phyloP scores from a whole-genome alignment of 2,797 vertebrate species.

The Sebastes minor region DNA sequence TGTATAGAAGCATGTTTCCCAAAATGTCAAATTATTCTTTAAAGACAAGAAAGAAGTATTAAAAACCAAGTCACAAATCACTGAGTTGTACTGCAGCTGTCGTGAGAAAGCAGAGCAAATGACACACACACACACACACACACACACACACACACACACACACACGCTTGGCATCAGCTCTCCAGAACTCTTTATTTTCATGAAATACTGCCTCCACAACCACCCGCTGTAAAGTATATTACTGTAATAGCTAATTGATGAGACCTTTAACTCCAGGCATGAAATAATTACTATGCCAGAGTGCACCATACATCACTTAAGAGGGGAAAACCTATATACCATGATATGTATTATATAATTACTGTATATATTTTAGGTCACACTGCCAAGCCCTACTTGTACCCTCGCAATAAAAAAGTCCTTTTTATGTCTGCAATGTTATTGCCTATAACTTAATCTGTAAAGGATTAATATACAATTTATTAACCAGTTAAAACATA shows the following conservation, averaged over 20 bases:
- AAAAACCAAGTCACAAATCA: conserved; percentile 12
- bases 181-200: conserved; percentile 13
- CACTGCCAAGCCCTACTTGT: not conserved
- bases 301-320: conserved; percentile 12
- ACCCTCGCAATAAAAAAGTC: conserved; percentile 2
- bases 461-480: conserved; percentile 1
- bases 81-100: conserved; percentile 14
- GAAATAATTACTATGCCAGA: conserved; percentile 17
- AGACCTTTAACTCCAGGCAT: conserved; percentile 25
- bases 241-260: conserved; percentile 23
- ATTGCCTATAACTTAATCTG: not conserved
- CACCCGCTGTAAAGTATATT: conserved; percentile 21
- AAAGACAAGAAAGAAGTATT: not conserved
- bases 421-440: not conserved
- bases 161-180: not conserved
- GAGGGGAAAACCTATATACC: not conserved
- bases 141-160: not conserved
- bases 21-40: not conserved
- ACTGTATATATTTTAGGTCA: conserved; percentile 15
- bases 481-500: conserved; percentile 17
- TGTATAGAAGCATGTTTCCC: not conserved
- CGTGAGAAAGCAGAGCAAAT: conserved; percentile 6
- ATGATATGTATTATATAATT: conserved; percentile 5
- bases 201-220: conserved; percentile 12
- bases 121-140: not conserved